phyloP scores from a whole-genome alignment of 2,797 vertebrate genomes.

The Peromyscus melanophrys region DNA sequence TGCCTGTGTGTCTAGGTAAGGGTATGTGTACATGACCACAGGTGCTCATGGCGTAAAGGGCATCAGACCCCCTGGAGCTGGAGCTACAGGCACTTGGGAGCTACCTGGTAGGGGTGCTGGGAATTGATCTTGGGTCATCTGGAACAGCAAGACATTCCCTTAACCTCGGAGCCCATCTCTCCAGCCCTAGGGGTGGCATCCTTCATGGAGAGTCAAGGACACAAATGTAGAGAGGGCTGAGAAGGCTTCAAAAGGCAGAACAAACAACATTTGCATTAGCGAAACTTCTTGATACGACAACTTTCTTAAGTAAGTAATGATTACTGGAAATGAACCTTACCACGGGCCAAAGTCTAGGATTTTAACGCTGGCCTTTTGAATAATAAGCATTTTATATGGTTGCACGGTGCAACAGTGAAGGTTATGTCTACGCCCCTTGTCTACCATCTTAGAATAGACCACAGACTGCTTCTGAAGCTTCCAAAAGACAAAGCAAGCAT shows the following conservation, averaged over 20 bases:
- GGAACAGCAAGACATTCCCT: not conserved
- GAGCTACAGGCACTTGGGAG: not conserved
- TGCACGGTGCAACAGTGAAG: not conserved
- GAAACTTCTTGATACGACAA: conserved; percentile 38
- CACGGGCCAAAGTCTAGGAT: not conserved
- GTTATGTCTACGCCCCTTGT: not conserved
- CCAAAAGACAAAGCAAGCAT: conserved; percentile 39
- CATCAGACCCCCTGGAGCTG: not conserved
- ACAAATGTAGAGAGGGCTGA: not conserved
- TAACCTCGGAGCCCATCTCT: not conserved
- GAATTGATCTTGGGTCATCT: not conserved
- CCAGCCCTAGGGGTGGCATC: not conserved
- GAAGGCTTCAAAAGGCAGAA: not conserved
- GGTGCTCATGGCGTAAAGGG: not conserved
- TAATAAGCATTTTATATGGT: not conserved
- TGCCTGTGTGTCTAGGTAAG: not conserved
- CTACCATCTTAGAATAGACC: not conserved
- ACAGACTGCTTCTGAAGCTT: not conserved
- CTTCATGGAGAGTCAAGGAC: not conserved
- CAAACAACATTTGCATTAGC: not conserved
- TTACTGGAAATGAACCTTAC: not conserved
- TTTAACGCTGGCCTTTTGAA: conserved; percentile 1
- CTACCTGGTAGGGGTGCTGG: too few species aligned
- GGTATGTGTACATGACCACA: not conserved
- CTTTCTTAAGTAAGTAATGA: not conserved